Evolutionary conservation across 2,888 invertebrate genomes (phyloP).

Genomic region (Diarsia brunnea): DNA sequence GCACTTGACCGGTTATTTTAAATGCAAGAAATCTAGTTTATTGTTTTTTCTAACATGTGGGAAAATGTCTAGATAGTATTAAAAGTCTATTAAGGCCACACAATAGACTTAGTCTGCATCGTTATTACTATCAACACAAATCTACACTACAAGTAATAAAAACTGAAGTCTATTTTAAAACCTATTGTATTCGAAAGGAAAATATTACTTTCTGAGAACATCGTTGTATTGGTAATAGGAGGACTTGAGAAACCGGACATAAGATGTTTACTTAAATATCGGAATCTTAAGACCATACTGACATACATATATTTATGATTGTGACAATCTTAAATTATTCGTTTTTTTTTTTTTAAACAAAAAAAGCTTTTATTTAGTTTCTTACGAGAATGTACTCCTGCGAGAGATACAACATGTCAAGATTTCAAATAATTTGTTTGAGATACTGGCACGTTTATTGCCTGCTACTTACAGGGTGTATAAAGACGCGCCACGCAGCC

Average conservation of each 20-base stretch:
- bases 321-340: neutral
- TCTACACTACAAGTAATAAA: slow-evolving; percentile 4
- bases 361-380: too few species aligned
- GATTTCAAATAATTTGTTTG: neutral
- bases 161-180: neutral
- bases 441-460: neutral
- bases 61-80: neutral
- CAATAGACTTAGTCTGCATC: slow-evolving; percentile 5
- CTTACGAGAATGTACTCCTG: neutral
- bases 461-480: neutral
- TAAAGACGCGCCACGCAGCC: neutral
- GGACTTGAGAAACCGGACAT: neutral
- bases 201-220: slow-evolving; percentile 5
- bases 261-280: neutral
- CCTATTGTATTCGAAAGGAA: slow-evolving; percentile 15
- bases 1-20: neutral
- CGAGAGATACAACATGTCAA: neutral
- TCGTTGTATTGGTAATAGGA: neutral
- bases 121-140: neutral
- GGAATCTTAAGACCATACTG: neutral
- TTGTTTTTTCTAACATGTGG: neutral
- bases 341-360: too few species aligned
- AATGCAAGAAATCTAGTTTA: neutral
- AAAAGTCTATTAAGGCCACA: neutral
- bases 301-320: neutral